These are phyloP conservation scores for Falco naumanni DNA, from an alignment of 2,797 vertebrate species.

Conservation along the genomic window DNA sequence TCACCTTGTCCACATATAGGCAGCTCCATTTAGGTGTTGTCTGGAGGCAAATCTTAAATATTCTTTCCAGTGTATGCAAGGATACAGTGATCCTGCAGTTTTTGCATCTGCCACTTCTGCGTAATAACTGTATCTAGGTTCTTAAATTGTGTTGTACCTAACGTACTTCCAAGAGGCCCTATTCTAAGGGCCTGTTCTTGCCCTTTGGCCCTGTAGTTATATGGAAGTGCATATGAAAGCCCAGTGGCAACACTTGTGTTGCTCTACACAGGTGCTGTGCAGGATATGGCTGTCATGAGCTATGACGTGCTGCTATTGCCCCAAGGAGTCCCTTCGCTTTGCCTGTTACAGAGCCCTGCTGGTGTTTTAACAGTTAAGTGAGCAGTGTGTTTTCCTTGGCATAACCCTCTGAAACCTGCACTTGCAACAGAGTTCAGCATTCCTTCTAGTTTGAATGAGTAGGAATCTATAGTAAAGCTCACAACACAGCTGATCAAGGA, in stretches of 20 bases:
- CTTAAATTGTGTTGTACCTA: not conserved
- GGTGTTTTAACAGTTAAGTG: not conserved
- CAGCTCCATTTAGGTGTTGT: not conserved
- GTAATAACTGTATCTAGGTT: not conserved
- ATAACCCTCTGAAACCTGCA: not conserved
- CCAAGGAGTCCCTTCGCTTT: not conserved
- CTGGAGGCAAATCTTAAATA: not conserved
- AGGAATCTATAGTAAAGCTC: not conserved
- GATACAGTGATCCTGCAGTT: not conserved
- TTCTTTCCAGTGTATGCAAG: not conserved
- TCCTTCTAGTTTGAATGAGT: not conserved
- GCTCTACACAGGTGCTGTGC: not conserved
- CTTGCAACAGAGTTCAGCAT: not conserved
- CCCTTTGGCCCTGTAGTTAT: not conserved
- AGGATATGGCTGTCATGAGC: not conserved
- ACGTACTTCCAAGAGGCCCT: not conserved
- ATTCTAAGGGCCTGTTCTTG: not conserved
- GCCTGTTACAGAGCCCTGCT: not conserved
- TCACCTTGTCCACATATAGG: not conserved
- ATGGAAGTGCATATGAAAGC: not conserved
- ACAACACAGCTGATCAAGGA: not conserved
- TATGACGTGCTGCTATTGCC: not conserved
- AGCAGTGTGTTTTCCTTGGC: not conserved
- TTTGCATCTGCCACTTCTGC: not conserved
- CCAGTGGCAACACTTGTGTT: not conserved